These are phyloP conservation scores for Brachionus rotundiformis DNA, from an alignment of 1,140 invertebrate genomes.

Conservation along the genomic window DNA sequence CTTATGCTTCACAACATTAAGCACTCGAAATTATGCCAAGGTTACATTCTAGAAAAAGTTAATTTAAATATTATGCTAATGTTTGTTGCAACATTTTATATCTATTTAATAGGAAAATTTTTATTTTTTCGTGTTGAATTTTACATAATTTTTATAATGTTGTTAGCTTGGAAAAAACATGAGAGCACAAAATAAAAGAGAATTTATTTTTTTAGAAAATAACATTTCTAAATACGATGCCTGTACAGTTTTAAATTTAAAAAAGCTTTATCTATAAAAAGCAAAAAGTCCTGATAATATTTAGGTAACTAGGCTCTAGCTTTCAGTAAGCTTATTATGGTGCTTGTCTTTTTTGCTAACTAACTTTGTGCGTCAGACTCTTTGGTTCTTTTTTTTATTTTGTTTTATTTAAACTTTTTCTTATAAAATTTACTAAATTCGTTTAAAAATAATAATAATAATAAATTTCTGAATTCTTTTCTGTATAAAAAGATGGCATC, in stretches of 20 bases:
- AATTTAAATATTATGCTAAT: constrained; percentile 22
- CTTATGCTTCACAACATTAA: not conserved
- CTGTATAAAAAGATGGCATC: constrained; percentile 36
- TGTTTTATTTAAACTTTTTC: not conserved
- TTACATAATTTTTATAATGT: constrained; percentile 42
- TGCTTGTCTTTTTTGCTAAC: too few relatives aligned
- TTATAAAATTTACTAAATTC: constrained; percentile 24
- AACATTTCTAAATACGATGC: constrained; percentile 6
- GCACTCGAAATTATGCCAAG: not conserved
- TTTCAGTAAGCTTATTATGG: not conserved
- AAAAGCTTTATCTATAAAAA: not conserved
- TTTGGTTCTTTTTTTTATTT: not conserved
- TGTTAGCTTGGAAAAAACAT: constrained; percentile 11
- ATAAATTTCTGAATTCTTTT: constrained; percentile 34
- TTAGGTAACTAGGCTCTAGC: not conserved
- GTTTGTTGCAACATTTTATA: constrained; percentile 16
- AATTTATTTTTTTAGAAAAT: constrained; percentile 8
- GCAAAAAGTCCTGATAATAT: not conserved
- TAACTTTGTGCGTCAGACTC: not conserved
- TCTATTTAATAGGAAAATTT: constrained; percentile 7
- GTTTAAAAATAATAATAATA: constrained; percentile 12
- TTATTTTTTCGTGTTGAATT: constrained; percentile 29
- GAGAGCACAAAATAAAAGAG: not conserved
- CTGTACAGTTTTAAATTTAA: not conserved
- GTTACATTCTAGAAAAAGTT: constrained; percentile 2